Evolutionary conservation across 1,140 invertebrate species (phyloP).

Genomic region (Lepeophtheirus salmonis): DNA sequence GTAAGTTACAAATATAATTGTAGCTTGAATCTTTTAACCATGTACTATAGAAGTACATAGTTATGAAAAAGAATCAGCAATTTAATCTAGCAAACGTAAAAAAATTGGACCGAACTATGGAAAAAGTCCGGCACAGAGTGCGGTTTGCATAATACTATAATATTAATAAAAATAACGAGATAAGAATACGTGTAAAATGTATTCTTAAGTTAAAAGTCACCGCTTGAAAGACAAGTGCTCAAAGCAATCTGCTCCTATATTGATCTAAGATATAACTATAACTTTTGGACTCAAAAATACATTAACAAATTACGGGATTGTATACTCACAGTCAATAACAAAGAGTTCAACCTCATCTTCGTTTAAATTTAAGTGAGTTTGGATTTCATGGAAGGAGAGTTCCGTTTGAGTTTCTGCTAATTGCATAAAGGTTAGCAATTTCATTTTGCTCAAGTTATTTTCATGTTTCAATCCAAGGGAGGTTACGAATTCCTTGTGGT

Average conservation of each 20-base stretch:
- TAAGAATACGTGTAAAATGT: no score
- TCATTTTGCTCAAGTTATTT: conserved; percentile 89
- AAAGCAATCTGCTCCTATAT: no score
- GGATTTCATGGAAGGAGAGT: conserved; percentile 68
- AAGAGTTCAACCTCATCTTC: conserved; percentile 80
- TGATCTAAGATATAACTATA: no score
- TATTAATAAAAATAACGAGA: no score
- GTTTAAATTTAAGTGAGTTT: conserved; percentile 64
- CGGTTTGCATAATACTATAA: not conserved
- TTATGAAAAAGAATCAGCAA: no score
- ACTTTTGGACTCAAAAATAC: no score
- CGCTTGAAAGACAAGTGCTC: no score
- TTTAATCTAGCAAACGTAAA: not conserved
- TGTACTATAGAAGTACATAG: no score
- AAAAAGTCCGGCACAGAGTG: not conserved
- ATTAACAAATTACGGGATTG: no score
- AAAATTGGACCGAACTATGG: not conserved
- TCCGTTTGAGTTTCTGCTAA: conserved; percentile 76
- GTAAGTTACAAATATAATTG: no score
- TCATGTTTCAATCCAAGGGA: conserved; percentile 75
- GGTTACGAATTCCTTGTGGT: conserved; percentile 67
- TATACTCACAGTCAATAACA: conserved; percentile 81
- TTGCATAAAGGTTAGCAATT: conserved; percentile 86
- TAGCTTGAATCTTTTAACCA: no score
- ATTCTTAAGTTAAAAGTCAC: no score